These are phyloP conservation scores for Chloroceryle aenea DNA, from an alignment of 2,113 vertebrate genomes.

Conservation along the genomic window DNA sequence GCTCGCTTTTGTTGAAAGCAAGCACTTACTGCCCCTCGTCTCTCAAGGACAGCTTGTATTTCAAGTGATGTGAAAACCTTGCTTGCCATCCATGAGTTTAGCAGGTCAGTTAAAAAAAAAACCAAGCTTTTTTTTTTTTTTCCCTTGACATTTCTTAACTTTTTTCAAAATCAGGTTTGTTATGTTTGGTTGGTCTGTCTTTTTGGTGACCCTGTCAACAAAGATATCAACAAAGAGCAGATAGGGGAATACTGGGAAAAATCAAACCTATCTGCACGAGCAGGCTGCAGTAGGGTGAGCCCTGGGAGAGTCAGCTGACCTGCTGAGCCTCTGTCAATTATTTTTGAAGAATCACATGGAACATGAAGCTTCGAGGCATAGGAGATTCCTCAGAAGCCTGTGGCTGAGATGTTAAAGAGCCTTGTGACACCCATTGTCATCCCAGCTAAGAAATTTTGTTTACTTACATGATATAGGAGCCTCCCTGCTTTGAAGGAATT, in stretches of 20 bases:
- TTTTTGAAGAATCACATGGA: slow-evolving; percentile 17
- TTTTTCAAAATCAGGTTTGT: background rate
- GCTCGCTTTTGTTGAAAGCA: background rate
- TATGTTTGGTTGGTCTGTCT: background rate
- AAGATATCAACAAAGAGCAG: slow-evolving; percentile 9
- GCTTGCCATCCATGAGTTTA: background rate
- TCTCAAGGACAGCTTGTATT: background rate
- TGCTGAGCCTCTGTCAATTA: slow-evolving; percentile 47
- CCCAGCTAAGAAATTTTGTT: slow-evolving; percentile 10
- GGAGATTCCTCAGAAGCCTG: slow-evolving; percentile 23
- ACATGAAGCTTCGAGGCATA: background rate
- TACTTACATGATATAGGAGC: background rate
- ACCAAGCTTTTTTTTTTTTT: background rate
- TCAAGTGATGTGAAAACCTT: background rate
- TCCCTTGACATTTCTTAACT: background rate
- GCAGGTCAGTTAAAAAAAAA: background rate
- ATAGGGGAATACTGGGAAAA: slow-evolving; percentile 46
- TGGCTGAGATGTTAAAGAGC: slow-evolving; percentile 7
- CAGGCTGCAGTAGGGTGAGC: background rate
- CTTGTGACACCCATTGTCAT: background rate
- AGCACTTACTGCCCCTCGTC: background rate
- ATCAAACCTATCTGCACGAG: background rate
- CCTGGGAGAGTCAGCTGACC: slow-evolving; percentile 26
- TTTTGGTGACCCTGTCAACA: slow-evolving; percentile 34
- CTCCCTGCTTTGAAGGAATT: background rate